Conservation (phyloP, 2,797 vertebrate genomes). For the Pangasius macronema region DNA sequence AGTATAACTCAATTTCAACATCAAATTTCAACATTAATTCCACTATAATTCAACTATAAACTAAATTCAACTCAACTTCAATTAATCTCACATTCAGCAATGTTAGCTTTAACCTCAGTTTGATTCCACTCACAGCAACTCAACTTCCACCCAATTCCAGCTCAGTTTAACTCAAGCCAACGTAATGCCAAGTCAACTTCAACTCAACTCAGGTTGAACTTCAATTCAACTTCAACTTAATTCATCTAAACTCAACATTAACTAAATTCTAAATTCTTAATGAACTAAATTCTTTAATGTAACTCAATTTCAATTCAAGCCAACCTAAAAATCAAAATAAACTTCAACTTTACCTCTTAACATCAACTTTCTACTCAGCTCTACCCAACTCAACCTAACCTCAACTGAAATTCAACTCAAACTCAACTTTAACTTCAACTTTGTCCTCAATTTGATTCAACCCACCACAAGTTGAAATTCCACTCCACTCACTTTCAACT, state of each 20-base stretch:
- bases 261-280: neutral
- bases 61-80: neutral
- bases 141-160: neutral
- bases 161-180: neutral
- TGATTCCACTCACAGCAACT: neutral
- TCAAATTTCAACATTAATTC: neutral
- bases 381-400: neutral
- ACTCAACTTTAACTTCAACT: neutral
- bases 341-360: neutral
- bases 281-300: neutral
- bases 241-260: neutral
- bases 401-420: neutral
- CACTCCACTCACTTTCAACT: neutral
- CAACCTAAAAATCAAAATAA: neutral
- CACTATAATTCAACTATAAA: neutral
- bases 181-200: neutral
- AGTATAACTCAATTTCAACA: no score
- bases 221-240: neutral
- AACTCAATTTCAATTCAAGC: neutral
- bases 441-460: neutral
- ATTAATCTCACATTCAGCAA: neutral
- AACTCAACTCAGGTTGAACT: neutral
- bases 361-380: neutral
- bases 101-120: neutral
- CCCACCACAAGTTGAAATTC: neutral